Base-by-base conservation (phyloP, 2,113 vertebrate species). In the Erythrolamprus reginae region DNA sequence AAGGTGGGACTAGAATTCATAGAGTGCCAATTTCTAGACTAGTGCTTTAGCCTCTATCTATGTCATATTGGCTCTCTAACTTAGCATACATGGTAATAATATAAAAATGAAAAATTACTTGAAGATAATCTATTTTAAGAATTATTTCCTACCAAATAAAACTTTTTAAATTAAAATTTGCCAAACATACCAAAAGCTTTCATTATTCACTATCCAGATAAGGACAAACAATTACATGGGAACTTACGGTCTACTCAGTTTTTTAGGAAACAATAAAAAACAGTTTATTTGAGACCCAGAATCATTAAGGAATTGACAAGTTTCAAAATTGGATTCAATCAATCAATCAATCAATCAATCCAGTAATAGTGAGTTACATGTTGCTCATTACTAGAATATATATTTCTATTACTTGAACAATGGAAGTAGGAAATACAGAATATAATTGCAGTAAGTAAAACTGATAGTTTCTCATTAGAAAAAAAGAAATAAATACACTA, bases 71-170 rank as follows among this genome's bases (percentile, higher is more conserved):
- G 61, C 61, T 70, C 28, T 17, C 13, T 13, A 33, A 70, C 4
- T 33, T 70, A 33, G n/a, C 61, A 70, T 70, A 70, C 33, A 70
- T 2, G 4, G n/a, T 65, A 70, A 33, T 65, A 65, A 33, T 65
- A n/a, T 65, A 65, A 65, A 15, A 65, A 65, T 65, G 28, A 28
- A 65, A 65, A 33, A 33, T 65, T 89, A 84, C 94, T 94, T 94
- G 92, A 94, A 94, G 93, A 95, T 87, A 53, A 87, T 42, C 90
- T 53, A 94, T 84, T 93, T 77, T 55, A 48, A 92, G 91, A 94
- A 95, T 50, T 89, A 33, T 77, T 96, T 52, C n/a, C 13, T 17
- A 70, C 13, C 13, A 93, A 53, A 89, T 52, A 55, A 6, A 82
- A 42, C 77, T 93, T 86, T 94, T 93, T 93, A 92, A 92, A 84